These are phyloP conservation scores for human DNA, from an alignment of 2,113 vertebrate genomes.

Conservation along the genomic window GRCh38 chr12:22775001-22775500, in stretches of 20 bases:
- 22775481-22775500: slow-evolving; percentile 60
- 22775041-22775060: background rate
- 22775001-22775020: background rate
- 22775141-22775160: slow-evolving; percentile 31
- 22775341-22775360: slow-evolving; percentile 72
- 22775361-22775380: slow-evolving; percentile 32
- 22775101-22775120: slow-evolving; percentile 15
- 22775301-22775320: slow-evolving; percentile 68
- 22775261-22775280: slow-evolving; percentile 76
- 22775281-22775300: slow-evolving; percentile 73
- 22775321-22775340: slow-evolving; percentile 62
- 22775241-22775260: slow-evolving; percentile 79
- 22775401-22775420: slow-evolving; percentile 72
- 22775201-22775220: slow-evolving; percentile 29
- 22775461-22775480: slow-evolving; percentile 64
- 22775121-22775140: background rate
- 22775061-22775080: background rate
- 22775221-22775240: slow-evolving; percentile 67
- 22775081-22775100: background rate
- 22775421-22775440: slow-evolving; percentile 75
- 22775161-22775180: slow-evolving; percentile 34
- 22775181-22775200: slow-evolving; percentile 13
- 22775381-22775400: slow-evolving; percentile 49
- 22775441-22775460: slow-evolving; percentile 76
- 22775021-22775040: background rate